Evolutionary conservation across 2,888 invertebrate species (phyloP), one percentile per base, ranked within the genome.

Genomic region (Polia nebulosa): DNA sequence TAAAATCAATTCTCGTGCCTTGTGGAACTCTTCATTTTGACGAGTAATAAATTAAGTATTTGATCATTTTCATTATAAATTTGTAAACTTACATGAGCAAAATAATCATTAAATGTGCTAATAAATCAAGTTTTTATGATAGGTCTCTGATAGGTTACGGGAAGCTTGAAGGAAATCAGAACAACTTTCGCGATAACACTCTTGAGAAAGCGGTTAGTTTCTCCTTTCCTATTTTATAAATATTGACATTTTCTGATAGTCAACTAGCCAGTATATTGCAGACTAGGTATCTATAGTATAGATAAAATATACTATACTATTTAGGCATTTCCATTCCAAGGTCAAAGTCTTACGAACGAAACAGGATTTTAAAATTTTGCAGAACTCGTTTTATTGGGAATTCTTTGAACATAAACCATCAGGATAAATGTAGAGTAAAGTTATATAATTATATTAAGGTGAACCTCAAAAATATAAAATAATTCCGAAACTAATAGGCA

Each of bases 121-220:
- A 66, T 77, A 49, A 58, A 80, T 66, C 56, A 13, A 72, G 70
- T 82, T 80, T 79, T 78, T 72, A 70, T 76, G 64, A 59, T 55
- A 64, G 34, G 53, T 60, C 67, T 69, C 25, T 66, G 75, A 69
- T 55, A 27, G 72, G 71, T 68, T 73, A 67, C 55, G 36, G 75
- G 71, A 73, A 65, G 59, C 67, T 78, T 70, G 73, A 81, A 87
- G 85, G 88, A 88, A 87, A 87, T 87, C 82, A 57, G 73, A 88
- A 88, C 88, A 67, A 80, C 87, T 87, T 85, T 82, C 45, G 72
- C 78, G 80, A 82, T 82, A 83, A 81, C 59, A 79, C 65, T 68
- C 55, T 83, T 72, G 83, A 79, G 89, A 90, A 89, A 89, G 90
- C 83, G n/a, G 80, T 63, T 56, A 72, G 69, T 85, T 87, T 86